Evolutionary conservation across 2,113 vertebrate species (phyloP).

Genomic region (Carollia perspicillata): DNA sequence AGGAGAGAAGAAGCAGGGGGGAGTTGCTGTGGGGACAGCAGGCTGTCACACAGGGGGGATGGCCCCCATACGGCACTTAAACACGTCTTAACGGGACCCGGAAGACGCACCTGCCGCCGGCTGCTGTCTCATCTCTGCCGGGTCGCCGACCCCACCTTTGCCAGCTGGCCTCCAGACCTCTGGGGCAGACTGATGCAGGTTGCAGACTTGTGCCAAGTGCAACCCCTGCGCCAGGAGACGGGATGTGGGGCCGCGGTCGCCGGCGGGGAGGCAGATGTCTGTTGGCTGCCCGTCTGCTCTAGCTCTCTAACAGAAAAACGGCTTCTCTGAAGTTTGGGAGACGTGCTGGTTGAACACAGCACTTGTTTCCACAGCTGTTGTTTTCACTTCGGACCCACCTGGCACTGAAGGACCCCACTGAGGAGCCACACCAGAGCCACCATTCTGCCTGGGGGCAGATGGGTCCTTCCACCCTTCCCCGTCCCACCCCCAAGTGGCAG

Average conservation of each 20-base stretch:
- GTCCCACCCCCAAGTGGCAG: fast-evolving
- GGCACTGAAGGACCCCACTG: neutral
- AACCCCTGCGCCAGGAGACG: neutral
- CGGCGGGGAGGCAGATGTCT: neutral
- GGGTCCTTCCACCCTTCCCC: fast-evolving
- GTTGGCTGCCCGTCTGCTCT: neutral
- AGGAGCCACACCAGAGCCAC: neutral
- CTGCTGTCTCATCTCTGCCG: neutral
- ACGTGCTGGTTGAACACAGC: neutral
- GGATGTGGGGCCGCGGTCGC: fast-evolving
- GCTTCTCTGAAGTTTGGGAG: neutral
- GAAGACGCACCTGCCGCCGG: neutral
- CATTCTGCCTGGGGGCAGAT: neutral
- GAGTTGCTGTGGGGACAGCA: neutral
- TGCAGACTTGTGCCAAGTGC: neutral
- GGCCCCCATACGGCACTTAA: neutral
- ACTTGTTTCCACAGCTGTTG: neutral
- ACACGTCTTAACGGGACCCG: neutral
- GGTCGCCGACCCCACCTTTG: neutral
- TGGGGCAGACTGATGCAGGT: neutral
- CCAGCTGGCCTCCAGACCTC: neutral
- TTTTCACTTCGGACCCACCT: neutral
- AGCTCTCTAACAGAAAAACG: neutral
- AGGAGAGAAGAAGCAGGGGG: neutral
- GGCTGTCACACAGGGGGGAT: neutral